Percentiles rank a stretch among this genome's conserved stretches.
phyloP scores from a whole-genome alignment of 2,797 vertebrate species.

The Sebastes iracundus region DNA sequence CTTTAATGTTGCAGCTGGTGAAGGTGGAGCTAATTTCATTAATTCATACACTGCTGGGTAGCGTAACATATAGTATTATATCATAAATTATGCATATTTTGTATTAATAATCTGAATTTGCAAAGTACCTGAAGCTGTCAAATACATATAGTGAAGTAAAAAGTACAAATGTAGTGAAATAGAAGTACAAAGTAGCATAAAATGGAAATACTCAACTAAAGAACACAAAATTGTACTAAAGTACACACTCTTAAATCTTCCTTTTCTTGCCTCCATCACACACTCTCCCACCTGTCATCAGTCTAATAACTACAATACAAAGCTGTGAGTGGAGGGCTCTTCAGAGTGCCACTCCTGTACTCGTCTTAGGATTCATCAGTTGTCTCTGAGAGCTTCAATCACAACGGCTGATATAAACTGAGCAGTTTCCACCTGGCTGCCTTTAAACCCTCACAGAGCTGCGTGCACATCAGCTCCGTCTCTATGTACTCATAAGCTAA shows the following conservation, averaged over 20 bases:
- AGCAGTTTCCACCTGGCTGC: conserved; percentile 23
- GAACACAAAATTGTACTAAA: neutral
- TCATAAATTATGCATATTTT: neutral
- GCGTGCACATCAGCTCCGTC: conserved; percentile 28
- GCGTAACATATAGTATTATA: neutral
- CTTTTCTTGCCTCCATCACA: neutral
- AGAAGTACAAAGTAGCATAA: neutral
- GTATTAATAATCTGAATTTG: too few relatives aligned
- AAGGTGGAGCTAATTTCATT: neutral
- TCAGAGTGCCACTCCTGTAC: conserved; percentile 9
- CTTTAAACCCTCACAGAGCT: conserved; percentile 22
- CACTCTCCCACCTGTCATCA: conserved; percentile 11
- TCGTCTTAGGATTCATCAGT: conserved; percentile 24
- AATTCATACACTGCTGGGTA: neutral
- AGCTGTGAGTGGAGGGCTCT: conserved; percentile 12
- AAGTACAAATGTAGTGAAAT: neutral
- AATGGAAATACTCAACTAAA: neutral
- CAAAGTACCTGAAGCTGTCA: neutral
- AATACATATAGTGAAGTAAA: neutral
- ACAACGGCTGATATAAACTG: conserved; percentile 3
- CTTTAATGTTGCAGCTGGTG: neutral
- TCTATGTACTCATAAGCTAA: conserved; percentile 56
- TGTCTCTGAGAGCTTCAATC: conserved; percentile 19
- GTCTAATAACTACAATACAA: conserved; percentile 42
- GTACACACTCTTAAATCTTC: neutral